These are phyloP conservation scores for Volucella inflata DNA, from an alignment of 2,888 invertebrate genomes.

Conservation along the genomic window DNA sequence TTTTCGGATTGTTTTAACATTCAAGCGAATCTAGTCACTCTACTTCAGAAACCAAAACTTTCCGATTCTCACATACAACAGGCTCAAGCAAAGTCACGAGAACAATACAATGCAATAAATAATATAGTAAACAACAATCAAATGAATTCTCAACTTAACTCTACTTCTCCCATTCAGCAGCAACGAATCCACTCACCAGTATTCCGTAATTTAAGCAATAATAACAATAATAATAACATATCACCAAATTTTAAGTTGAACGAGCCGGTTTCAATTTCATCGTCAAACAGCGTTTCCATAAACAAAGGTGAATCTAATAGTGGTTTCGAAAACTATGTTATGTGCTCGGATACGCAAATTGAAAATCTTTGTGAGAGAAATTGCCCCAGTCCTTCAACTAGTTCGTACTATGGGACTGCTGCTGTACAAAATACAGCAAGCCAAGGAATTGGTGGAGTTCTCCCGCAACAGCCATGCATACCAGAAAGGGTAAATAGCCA, in stretches of 20 bases:
- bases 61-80: slow-evolving; percentile 85
- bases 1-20: slow-evolving; percentile 98
- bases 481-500: slow-evolving; percentile 82
- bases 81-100: slow-evolving; percentile 83
- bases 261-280: slow-evolving; percentile 82
- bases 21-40: slow-evolving; percentile 94
- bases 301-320: slow-evolving; percentile 82
- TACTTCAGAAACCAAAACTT: slow-evolving; percentile 91
- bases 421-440: slow-evolving; percentile 55
- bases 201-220: slow-evolving; percentile 78
- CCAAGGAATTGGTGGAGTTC: slow-evolving; percentile 18
- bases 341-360: slow-evolving; percentile 81
- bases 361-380: slow-evolving; percentile 84
- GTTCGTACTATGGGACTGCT: slow-evolving; percentile 84
- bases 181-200: slow-evolving; percentile 81
- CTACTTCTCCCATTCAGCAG: slow-evolving; percentile 75
- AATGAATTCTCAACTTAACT: slow-evolving; percentile 60
- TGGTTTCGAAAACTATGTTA: slow-evolving; percentile 83
- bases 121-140: slow-evolving; percentile 78
- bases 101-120: slow-evolving; percentile 82
- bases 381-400: slow-evolving; percentile 85
- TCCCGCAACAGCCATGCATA: slow-evolving; percentile 78
- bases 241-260: slow-evolving; percentile 83
- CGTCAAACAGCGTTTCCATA: slow-evolving; percentile 69
- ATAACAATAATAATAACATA: slow-evolving; percentile 76